phyloP scores from a whole-genome alignment of 2,888 invertebrate genomes.

The Drosophila monieri region DNA sequence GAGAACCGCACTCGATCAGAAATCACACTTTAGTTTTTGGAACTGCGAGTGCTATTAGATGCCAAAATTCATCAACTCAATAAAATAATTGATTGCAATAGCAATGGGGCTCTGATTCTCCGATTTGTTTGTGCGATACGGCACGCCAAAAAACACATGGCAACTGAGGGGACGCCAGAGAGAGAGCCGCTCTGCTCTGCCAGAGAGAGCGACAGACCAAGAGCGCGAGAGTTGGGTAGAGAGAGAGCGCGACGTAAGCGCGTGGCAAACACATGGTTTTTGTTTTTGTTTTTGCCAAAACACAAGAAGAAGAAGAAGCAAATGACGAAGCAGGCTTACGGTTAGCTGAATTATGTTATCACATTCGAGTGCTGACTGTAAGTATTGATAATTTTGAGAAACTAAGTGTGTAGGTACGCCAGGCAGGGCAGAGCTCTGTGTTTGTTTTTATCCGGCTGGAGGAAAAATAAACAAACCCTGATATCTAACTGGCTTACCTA shows the following conservation, averaged over 20 bases:
- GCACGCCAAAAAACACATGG: constrained; percentile 44
- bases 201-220: too few species aligned
- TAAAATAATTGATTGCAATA: constrained; percentile 51
- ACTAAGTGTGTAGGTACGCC: too few species aligned
- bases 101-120: constrained; percentile 18
- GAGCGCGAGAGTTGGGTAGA: not conserved
- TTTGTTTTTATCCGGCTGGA: not conserved
- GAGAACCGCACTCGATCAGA: too few species aligned
- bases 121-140: constrained; percentile 34
- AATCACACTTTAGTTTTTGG: too few species aligned
- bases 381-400: not conserved
- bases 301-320: constrained; percentile 43
- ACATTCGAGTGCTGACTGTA: not conserved
- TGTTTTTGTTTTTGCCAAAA: constrained; percentile 77
- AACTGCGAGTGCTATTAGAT: constrained; percentile 6
- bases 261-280: constrained; percentile 78
- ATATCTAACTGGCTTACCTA: not conserved
- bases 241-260: constrained; percentile 50
- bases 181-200: not conserved
- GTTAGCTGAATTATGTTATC: constrained; percentile 34
- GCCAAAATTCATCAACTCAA: constrained; percentile 40
- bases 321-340: constrained; percentile 43
- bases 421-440: too few species aligned
- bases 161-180: constrained; percentile 19
- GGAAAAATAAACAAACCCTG: constrained; percentile 1